Conservation (phyloP, 2,113 vertebrate genomes). For the Albula goreensis region DNA sequence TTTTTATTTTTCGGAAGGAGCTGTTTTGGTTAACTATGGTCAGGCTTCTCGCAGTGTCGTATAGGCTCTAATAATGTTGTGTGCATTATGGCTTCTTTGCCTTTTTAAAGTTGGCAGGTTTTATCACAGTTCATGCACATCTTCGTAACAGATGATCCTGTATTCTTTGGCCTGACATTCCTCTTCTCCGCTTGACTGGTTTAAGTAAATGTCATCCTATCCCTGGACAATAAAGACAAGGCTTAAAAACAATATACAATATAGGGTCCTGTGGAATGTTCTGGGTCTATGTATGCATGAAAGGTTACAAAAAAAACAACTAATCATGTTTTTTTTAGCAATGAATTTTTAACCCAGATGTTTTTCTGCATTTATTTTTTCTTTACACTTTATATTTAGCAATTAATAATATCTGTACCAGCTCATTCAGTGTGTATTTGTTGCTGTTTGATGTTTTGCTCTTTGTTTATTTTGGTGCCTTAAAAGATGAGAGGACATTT, state of each 20-base stretch:
- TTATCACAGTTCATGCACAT: not conserved
- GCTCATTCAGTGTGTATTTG: too few species aligned
- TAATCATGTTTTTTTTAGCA: not conserved
- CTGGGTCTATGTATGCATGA: not conserved
- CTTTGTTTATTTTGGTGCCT: not conserved
- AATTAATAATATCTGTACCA: too few species aligned
- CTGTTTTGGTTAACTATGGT: not conserved
- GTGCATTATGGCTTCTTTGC: not conserved
- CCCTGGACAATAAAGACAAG: not conserved
- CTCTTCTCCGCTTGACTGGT: constrained; percentile 16
- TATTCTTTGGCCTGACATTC: constrained; percentile 40
- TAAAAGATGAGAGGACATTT: too few species aligned
- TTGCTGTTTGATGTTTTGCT: not conserved
- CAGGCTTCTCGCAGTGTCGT: not conserved
- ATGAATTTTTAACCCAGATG: not conserved
- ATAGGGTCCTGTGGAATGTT: not conserved
- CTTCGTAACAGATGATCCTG: not conserved
- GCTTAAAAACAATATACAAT: not conserved
- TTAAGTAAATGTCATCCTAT: constrained; percentile 44
- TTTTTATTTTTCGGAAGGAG: too few species aligned
- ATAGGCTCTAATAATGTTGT: not conserved
- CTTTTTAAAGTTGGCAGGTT: not conserved
- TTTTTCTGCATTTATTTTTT: not conserved
- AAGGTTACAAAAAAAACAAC: not conserved
- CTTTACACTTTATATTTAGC: too few species aligned